phyloP scores from a whole-genome alignment of 2,888 invertebrate species.

The Dryomyza anilis region DNA sequence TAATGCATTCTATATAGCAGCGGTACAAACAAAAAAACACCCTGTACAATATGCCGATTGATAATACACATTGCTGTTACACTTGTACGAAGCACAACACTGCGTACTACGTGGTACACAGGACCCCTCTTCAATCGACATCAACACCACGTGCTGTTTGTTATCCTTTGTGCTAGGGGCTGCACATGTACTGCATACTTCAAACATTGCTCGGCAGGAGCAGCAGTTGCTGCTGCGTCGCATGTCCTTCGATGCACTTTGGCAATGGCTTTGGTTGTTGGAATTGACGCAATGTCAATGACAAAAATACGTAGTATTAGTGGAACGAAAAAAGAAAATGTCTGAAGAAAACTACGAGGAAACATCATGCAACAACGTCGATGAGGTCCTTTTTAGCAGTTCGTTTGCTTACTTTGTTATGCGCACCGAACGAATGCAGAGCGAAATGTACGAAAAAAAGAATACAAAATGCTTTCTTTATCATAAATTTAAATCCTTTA shows the following conservation, averaged over 20 bases:
- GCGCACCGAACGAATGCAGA: too few relatives aligned
- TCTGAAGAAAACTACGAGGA: background rate
- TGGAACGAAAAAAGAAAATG: conserved; percentile 23
- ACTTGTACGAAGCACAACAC: background rate
- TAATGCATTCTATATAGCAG: too few relatives aligned
- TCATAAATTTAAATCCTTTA: conserved; percentile 38
- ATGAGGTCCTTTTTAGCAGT: too few relatives aligned
- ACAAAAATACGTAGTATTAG: conserved; percentile 28
- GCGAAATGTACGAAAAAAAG: conserved; percentile 28
- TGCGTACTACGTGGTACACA: background rate
- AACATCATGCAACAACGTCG: background rate
- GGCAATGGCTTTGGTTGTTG: conserved; percentile 31
- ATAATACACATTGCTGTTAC: background rate
- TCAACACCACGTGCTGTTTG: background rate
- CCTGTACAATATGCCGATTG: conserved; percentile 1
- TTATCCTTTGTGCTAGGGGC: conserved; percentile 20
- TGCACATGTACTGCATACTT: too few relatives aligned
- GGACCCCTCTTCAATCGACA: background rate
- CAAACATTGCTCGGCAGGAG: too few relatives aligned
- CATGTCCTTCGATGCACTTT: conserved; percentile 5
- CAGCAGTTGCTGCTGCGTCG: background rate
- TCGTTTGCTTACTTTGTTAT: too few relatives aligned
- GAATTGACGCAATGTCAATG: conserved; percentile 42
- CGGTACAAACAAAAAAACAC: background rate
- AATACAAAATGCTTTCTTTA: conserved; percentile 1